Evolutionary conservation across 1,140 invertebrate species (phyloP), one percentile per base, ranked within the genome.

Genomic region (Papilio glaucus): DNA sequence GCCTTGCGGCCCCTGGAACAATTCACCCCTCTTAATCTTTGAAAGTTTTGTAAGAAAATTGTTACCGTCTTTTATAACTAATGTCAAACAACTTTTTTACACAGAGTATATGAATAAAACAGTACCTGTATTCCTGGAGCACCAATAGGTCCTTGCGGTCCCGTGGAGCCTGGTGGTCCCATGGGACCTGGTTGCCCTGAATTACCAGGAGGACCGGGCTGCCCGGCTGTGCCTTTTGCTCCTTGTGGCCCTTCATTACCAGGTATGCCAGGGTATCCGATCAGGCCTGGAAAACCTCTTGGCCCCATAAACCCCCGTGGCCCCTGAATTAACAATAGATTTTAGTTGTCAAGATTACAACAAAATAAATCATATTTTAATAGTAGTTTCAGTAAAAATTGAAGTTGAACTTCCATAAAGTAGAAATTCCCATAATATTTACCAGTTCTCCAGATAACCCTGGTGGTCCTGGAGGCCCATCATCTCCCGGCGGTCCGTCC

Each of bases 381-480:
- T n/a, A 61, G 8, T n/a, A 15, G 4, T 42, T 42, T 42, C 3
- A 4, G 10, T 42, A 3, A 61, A 12, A 0, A 13, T 29, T 60
- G 10, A 0, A 33, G 13, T 62, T 29, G 4, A 61, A 33, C 3
- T 21, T 29, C 10, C 13, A 29, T 60, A 5, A 29, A 33, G n/a
- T 49, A 45, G 39, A 63, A 80, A 21, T 49, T 29, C 70, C 24
- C 33, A 63, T 45, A 72, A 73, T 75, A 77, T 24, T 78, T 94
- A 97, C 96, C 94, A 97, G 94, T 94, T 97, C 97, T 80, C 97
- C 97, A 18, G 96, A 94, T 49, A 96, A 81, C 12, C 97, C 97
- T 1, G 95, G 94, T 53, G 95, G 88, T 24, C 97, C 97, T n/a
- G 95, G 91, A 4, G 95, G 94, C 12, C 97, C 97, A 78, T 96